Conservation (phyloP, 2,797 vertebrate species). For the Characodon lateralis region DNA sequence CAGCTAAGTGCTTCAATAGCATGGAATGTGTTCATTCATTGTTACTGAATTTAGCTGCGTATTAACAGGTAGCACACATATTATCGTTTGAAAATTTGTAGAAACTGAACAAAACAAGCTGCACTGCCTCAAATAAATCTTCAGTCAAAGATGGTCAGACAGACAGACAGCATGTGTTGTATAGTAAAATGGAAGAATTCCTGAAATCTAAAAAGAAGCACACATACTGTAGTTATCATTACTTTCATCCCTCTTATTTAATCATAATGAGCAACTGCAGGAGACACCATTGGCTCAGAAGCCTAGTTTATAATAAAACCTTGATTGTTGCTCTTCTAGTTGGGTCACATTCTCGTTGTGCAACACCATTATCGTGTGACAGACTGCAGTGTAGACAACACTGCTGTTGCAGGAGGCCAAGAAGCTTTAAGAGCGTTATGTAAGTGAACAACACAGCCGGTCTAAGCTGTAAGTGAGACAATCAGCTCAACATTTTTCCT, state of each 20-base stretch:
- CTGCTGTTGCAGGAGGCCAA: background rate
- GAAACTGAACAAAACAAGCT: too few species aligned
- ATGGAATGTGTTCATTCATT: too few species aligned
- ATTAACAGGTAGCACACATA: too few species aligned
- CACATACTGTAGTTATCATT: too few species aligned
- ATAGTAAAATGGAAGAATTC: too few species aligned
- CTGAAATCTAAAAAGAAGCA: too few species aligned
- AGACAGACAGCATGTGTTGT: too few species aligned
- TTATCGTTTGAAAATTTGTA: too few species aligned
- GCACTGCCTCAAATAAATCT: too few species aligned
- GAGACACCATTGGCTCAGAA: background rate
- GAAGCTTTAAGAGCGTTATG: constrained; percentile 6
- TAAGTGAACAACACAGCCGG: background rate
- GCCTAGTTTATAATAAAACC: background rate
- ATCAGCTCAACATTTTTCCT: constrained; percentile 1
- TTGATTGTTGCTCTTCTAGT: background rate
- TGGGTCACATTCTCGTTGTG: background rate
- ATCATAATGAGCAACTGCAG: background rate
- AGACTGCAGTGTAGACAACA: background rate
- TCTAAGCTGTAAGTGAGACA: constrained; percentile 6
- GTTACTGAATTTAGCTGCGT: too few species aligned
- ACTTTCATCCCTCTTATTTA: background rate
- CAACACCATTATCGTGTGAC: background rate
- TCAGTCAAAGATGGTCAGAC: too few species aligned
- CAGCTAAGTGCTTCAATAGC: too few species aligned